Conservation (phyloP, 1,140 invertebrate species). For the Anastrepha obliqua region DNA sequence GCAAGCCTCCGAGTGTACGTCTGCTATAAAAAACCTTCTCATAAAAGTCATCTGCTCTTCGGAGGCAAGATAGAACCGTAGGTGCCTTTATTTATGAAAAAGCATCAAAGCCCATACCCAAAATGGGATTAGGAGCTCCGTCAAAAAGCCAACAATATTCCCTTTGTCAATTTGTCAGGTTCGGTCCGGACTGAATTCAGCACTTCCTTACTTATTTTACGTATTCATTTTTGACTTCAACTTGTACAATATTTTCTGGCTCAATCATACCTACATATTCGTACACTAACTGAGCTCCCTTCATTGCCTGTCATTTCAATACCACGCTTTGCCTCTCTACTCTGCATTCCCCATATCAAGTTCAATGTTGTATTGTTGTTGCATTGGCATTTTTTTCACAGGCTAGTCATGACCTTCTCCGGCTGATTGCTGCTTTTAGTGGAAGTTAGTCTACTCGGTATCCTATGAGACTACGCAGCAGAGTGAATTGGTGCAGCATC, state of each 20-base stretch:
- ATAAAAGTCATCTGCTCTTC: no score
- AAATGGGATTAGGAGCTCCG: no score
- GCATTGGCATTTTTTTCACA: not conserved
- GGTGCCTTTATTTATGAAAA: no score
- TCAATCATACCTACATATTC: not conserved
- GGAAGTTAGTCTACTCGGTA: constrained; percentile 10
- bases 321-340: not conserved
- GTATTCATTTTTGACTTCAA: no score
- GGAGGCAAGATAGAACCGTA: no score
- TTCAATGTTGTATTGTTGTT: constrained; percentile 22
- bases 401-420: not conserved
- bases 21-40: no score
- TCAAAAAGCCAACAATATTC: no score
- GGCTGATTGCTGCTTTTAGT: constrained; percentile 17
- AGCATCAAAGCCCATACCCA: no score
- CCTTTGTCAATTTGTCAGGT: no score
- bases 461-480: not conserved
- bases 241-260: not conserved
- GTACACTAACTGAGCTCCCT: not conserved
- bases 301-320: not conserved
- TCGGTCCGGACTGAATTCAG: no score
- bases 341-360: not conserved
- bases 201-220: no score
- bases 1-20: no score
- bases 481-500: constrained; percentile 17